Conservation (phyloP, 2,113 vertebrate genomes). For the Onychorhynchus coronatus region DNA sequence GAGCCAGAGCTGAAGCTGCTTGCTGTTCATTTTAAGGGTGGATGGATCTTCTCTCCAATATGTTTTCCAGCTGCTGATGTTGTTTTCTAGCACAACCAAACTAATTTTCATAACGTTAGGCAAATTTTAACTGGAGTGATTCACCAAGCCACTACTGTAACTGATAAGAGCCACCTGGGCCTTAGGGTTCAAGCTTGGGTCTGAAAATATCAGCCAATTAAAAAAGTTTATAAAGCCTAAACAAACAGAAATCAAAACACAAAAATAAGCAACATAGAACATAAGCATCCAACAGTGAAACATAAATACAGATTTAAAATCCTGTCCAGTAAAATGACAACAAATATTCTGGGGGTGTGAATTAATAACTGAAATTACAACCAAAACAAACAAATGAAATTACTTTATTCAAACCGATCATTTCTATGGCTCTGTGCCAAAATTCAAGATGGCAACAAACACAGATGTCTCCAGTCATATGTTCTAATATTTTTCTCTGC, state of each 20-base stretch:
- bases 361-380: conserved; percentile 57
- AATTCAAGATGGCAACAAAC: conserved; percentile 33
- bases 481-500: background rate
- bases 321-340: background rate
- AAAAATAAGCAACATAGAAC: background rate
- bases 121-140: conserved; percentile 30
- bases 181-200: background rate
- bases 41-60: background rate
- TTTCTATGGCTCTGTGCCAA: conserved; percentile 41
- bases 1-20: conserved; percentile 4
- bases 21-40: background rate
- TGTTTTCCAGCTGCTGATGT: conserved; percentile 31
- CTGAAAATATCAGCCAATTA: conserved; percentile 13
- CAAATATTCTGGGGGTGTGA: conserved; percentile 12
- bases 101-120: conserved; percentile 11
- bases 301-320: conserved; percentile 30
- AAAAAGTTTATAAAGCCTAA: conserved; percentile 12
- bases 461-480: background rate
- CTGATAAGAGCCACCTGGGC: conserved; percentile 31
- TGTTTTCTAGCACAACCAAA: conserved; percentile 17
- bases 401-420: conserved; percentile 68
- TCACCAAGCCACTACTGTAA: conserved; percentile 6
- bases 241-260: conserved; percentile 27
- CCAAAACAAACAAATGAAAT: conserved; percentile 63
- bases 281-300: background rate